Evolutionary conservation across 2,797 vertebrate genomes (phyloP).

Genomic region (Cyprinella venusta): DNA sequence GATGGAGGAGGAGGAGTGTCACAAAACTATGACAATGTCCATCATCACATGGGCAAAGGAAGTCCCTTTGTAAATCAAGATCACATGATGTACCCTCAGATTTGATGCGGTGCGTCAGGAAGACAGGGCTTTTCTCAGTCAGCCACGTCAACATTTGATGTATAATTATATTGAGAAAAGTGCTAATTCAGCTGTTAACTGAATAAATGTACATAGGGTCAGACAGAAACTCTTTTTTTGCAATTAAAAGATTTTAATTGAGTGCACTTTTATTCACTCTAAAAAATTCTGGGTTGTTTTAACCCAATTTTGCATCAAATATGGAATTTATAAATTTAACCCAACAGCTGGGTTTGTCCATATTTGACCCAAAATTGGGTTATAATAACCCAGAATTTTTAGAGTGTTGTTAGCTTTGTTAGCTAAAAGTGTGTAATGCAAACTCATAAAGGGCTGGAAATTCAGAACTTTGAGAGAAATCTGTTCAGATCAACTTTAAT

Average conservation of each 20-base stretch:
- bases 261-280: no score
- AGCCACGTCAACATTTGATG: not conserved
- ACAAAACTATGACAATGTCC: not conserved
- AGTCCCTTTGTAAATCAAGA: constrained; percentile 10
- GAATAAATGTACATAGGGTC: not conserved
- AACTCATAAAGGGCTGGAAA: not conserved
- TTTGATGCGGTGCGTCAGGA: not conserved
- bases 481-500: not conserved
- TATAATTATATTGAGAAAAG: not conserved
- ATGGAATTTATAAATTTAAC: no score
- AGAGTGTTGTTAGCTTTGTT: no score
- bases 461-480: no score
- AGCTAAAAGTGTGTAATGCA: not conserved
- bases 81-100: not conserved
- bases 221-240: not conserved
- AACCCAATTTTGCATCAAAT: no score
- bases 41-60: constrained; percentile 16
- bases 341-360: no score
- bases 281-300: no score
- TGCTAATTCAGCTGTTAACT: not conserved
- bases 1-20: not conserved
- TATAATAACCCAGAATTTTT: no score
- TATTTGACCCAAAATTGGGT: no score
- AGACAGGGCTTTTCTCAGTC: not conserved
- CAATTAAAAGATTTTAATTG: not conserved